Evolutionary conservation across 2,888 invertebrate genomes (phyloP).

Genomic region (Eupithecia abbreviata): DNA sequence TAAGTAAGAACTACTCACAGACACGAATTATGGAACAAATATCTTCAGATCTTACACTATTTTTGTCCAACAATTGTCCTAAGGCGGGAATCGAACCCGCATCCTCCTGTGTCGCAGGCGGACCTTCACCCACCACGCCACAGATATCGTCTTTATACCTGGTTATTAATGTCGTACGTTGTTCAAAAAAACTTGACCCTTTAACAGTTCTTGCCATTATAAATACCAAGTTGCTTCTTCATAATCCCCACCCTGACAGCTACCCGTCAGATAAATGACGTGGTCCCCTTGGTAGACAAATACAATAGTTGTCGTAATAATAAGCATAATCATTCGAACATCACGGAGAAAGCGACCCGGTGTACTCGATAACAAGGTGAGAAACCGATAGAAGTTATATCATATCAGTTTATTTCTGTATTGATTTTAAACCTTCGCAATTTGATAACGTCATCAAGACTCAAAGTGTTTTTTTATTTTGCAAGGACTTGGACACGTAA

Average conservation of each 20-base stretch:
- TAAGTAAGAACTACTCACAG: too few species aligned
- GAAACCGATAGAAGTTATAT: not conserved
- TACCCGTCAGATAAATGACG: not conserved
- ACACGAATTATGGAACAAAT: too few species aligned
- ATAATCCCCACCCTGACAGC: not conserved
- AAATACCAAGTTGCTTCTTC: not conserved
- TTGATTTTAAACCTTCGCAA: not conserved
- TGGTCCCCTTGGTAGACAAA: not conserved
- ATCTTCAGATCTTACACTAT: too few species aligned
- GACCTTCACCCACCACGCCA: too few species aligned
- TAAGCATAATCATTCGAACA: slow-evolving; percentile 1
- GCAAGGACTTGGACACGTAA: too few species aligned
- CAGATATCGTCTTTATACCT: too few species aligned
- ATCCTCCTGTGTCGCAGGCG: too few species aligned
- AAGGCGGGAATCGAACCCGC: too few species aligned
- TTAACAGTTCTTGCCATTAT: not conserved
- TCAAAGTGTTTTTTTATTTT: too few species aligned
- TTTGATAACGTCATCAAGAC: not conserved
- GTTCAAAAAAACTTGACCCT: not conserved
- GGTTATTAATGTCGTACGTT: too few species aligned
- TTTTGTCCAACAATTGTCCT: too few species aligned
- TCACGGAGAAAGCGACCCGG: not conserved
- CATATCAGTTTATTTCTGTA: not conserved
- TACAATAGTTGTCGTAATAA: slow-evolving; percentile 7
- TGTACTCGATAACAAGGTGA: not conserved